phyloP scores from a whole-genome alignment of 2,888 invertebrate species.

The Drosophila rubida region DNA sequence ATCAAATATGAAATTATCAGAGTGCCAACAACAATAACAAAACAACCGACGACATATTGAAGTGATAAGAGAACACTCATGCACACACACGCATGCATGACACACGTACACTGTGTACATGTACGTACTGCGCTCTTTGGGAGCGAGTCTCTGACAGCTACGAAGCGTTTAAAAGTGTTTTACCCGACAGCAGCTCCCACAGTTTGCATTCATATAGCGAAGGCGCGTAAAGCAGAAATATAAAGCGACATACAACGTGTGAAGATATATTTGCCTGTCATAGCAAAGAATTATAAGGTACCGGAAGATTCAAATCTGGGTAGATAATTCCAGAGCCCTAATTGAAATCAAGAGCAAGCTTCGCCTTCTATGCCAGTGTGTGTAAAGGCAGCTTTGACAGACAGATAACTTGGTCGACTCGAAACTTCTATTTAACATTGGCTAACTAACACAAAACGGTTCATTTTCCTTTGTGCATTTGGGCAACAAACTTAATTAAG shows the following conservation, averaged over 20 bases:
- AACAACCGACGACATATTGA: constrained; percentile 66
- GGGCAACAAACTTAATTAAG: constrained; percentile 57
- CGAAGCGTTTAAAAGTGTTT: constrained; percentile 80
- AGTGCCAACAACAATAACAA: constrained; percentile 43
- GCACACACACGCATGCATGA: constrained; percentile 9
- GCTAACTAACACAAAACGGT: constrained; percentile 59
- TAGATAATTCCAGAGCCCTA: constrained; percentile 48
- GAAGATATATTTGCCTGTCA: constrained; percentile 49
- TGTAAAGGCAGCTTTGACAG: constrained; percentile 89
- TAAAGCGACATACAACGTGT: constrained; percentile 37
- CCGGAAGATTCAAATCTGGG: constrained; percentile 57
- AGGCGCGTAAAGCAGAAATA: constrained; percentile 63
- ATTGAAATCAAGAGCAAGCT: constrained; percentile 71
- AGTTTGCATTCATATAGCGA: constrained; percentile 77
- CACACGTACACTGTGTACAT: constrained; percentile 17
- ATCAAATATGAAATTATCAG: constrained; percentile 64
- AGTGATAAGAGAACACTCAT: constrained; percentile 60
- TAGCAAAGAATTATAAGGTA: constrained; percentile 55
- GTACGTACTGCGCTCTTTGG: constrained; percentile 42
- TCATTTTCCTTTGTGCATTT: constrained; percentile 82
- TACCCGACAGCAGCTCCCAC: constrained; percentile 62
- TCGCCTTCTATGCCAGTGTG: constrained; percentile 96
- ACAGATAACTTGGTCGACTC: constrained; percentile 32
- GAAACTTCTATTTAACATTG: constrained; percentile 76
- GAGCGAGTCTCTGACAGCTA: constrained; percentile 44